Conservation (phyloP, 2,797 vertebrate species). For the Trematomus bernacchii region DNA sequence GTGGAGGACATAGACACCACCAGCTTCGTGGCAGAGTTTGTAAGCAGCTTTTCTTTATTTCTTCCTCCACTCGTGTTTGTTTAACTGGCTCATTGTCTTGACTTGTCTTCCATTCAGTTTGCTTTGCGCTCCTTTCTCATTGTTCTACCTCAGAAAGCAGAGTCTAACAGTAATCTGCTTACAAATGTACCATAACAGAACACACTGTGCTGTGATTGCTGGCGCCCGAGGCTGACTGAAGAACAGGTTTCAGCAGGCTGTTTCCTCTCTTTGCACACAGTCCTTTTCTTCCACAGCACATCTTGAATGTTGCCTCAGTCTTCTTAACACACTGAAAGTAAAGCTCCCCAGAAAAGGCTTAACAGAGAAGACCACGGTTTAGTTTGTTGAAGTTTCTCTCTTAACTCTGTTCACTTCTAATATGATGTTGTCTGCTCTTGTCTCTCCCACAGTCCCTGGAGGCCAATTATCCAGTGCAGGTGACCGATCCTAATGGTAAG, state of each 20-base stretch:
- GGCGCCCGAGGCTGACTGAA: conserved; percentile 41
- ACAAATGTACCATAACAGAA: conserved; percentile 59
- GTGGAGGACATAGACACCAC: conserved; percentile 97
- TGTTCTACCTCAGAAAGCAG: conserved; percentile 34
- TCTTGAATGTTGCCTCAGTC: conserved; percentile 22
- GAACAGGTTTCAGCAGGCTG: conserved; percentile 74
- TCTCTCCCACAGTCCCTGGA: conserved; percentile 83
- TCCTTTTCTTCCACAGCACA: conserved; percentile 46
- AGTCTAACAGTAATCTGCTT: conserved; percentile 57
- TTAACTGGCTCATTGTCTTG: conserved; percentile 23
- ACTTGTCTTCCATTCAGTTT: conserved; percentile 36
- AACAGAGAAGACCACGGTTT: conserved; percentile 7
- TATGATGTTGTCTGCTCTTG: conserved; percentile 38
- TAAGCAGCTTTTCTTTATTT: conserved; percentile 67
- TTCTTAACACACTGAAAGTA: conserved; percentile 17
- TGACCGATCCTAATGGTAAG: conserved; percentile 91
- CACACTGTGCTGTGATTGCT: conserved; percentile 50
- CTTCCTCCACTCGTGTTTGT: background rate
- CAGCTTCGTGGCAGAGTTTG: conserved; percentile 89
- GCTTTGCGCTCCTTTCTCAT: conserved; percentile 50
- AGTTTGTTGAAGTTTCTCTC: conserved; percentile 29
- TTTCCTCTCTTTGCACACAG: conserved; percentile 40
- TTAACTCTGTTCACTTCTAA: conserved; percentile 28
- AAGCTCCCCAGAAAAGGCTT: conserved; percentile 5
- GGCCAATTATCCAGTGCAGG: conserved; percentile 94